Evolutionary conservation across 2,797 vertebrate genomes (phyloP).

Genomic region (Eospalax fontanierii): DNA sequence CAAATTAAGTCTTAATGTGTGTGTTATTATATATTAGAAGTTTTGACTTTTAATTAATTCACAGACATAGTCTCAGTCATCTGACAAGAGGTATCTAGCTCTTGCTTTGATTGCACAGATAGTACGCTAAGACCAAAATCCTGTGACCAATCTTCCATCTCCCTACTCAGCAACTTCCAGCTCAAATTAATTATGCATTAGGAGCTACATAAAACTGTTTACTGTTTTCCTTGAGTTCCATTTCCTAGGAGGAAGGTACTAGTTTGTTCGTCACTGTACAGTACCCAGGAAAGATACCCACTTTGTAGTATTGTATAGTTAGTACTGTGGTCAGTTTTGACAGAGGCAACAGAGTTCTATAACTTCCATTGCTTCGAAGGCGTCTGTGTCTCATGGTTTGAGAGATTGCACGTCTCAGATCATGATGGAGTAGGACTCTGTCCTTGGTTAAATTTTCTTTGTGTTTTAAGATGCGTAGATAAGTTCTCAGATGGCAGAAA

Average conservation of each 20-base stretch:
- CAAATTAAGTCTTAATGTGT: neutral
- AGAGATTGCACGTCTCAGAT: neutral
- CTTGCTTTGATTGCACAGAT: neutral
- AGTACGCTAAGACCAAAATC: neutral
- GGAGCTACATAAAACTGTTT: neutral
- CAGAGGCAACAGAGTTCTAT: neutral
- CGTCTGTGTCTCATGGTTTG: neutral
- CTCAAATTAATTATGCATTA: neutral
- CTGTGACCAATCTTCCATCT: neutral
- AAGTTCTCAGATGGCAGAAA: neutral
- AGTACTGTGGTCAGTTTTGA: neutral
- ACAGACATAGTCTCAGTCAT: neutral
- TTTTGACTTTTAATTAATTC: neutral
- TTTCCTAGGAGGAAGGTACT: constrained; percentile 1
- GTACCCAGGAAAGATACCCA: neutral
- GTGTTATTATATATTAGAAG: neutral
- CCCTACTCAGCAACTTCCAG: neutral
- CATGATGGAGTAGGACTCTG: neutral
- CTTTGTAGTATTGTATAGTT: neutral
- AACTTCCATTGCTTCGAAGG: neutral
- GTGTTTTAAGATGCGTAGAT: neutral
- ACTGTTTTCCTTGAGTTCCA: neutral
- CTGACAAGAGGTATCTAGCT: neutral
- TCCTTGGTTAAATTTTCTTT: neutral
- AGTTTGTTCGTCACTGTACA: neutral